Evolutionary conservation across 2,888 invertebrate genomes (phyloP), one percentile per base, ranked within the genome.

Genomic region (Apotomis betuletana): DNA sequence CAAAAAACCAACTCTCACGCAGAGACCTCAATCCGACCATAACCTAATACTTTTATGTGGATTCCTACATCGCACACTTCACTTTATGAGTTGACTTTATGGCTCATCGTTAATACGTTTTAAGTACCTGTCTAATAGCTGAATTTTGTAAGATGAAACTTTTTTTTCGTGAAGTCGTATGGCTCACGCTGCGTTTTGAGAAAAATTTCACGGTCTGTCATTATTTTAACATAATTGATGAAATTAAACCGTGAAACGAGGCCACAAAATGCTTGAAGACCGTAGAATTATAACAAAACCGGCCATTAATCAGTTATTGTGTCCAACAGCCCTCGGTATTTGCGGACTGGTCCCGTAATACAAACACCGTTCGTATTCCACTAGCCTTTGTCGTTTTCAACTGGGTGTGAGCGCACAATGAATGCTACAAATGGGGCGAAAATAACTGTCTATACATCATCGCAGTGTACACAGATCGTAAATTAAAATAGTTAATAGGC

Each of bases 221-320:
- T 63, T 74, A 72, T 69, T 67, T 70, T 57, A 62, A 73, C 70
- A 55, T 59, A 63, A 51, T 58, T 72, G 58, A 59, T 72, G 49
- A 67, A 88, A 90, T 91, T 88, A 87, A 88, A 88, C 88, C 90
- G 87, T 91, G 91, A 92, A 92, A 91, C 89, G 90, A 91, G 86
- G 84, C 88, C 86, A 89, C 91, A 90, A 90, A 91, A 87, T 82
- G 84, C 83, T 87, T 89, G 88, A 92, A 91, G 89, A 91, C 86
- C 87, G 89, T 89, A 87, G 84, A 83, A 82, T 84, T 87, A 87
- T 90, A 88, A 91, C 91, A 92, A 90, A 90, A 88, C 88, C 81
- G 81, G 85, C 87, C 90, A 92, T 92, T 92, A 92, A 92, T 92
- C 92, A 90, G 88, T 85, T 84, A 91, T 91, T 92, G 92, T 92